Evolutionary conservation across 2,888 invertebrate genomes (phyloP).

Genomic region (Phortica magna): DNA sequence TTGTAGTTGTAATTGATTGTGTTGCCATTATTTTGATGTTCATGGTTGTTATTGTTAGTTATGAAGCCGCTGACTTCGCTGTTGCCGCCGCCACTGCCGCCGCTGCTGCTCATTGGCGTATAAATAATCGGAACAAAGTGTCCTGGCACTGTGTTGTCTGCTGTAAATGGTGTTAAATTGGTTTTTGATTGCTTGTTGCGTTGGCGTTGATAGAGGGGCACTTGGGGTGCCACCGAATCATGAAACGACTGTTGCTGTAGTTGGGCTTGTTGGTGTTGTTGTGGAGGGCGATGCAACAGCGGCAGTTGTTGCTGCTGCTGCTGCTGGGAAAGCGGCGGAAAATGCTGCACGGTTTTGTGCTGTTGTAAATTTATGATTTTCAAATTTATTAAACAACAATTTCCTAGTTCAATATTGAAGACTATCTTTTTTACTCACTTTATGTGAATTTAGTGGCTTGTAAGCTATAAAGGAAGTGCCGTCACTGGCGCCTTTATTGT

Average conservation of each 20-base stretch:
- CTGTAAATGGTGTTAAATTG: constrained; percentile 80
- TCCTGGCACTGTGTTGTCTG: constrained; percentile 80
- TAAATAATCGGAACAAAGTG: constrained; percentile 80
- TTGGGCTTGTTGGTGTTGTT: constrained; percentile 34
- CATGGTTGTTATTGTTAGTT: constrained; percentile 41
- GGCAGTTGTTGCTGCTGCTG: constrained; percentile 45
- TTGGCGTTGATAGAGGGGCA: constrained; percentile 58
- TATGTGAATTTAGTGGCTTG: constrained; percentile 61
- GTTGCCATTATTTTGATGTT: constrained; percentile 36
- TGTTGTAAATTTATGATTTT: constrained; percentile 56
- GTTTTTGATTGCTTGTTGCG: constrained; percentile 75
- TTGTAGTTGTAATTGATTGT: constrained; percentile 43
- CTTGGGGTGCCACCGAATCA: constrained; percentile 30
- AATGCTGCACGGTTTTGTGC: constrained; percentile 74
- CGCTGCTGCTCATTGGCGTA: constrained; percentile 70
- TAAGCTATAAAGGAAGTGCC: constrained; percentile 62
- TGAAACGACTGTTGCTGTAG: constrained; percentile 51
- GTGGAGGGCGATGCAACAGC: constrained; percentile 33
- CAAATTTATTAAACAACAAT: constrained; percentile 49
- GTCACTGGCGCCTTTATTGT: constrained; percentile 46
- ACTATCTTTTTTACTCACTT: constrained; percentile 57
- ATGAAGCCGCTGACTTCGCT: constrained; percentile 44
- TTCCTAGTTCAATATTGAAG: constrained; percentile 21
- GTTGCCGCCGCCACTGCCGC: constrained; percentile 47
- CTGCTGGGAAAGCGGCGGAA: constrained; percentile 64